Evolutionary conservation across 1,140 invertebrate species (phyloP), one percentile per base, ranked within the genome.

Genomic region (Orius insidiosus): DNA sequence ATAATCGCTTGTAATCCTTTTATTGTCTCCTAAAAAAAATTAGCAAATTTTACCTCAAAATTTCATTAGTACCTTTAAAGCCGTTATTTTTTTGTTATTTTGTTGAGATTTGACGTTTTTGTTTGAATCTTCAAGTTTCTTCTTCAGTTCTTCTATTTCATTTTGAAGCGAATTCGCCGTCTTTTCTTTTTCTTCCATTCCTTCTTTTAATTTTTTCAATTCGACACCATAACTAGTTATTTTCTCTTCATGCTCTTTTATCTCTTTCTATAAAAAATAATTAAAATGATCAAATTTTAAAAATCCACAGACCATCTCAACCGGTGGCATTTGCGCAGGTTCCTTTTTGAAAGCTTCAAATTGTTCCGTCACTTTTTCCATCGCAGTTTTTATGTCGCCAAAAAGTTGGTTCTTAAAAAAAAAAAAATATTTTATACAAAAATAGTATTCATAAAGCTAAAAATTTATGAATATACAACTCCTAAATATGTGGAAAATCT

Each of bases 1-100:
- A 80, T 52, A 19, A 68, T 60, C n/a, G 66, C 63, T 53, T 72
- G 65, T 10, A 72, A 52, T 48, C 57, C 61, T n/a, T 50, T 46
- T 11, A 64, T 51, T 13, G 58, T 61, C 19, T 57, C 57, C 54
- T 63, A 31, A 8, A 55, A 45, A 47, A 6, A 46, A n/a, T n/a
- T n/a, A n/a, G n/a, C 19, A 43, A n/a, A 48, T 1, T 36, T 11
- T 36, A n/a, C n/a, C n/a, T n/a, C n/a, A n/a, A 15, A 36, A 11
- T 36, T 36, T 36, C 3, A 36, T 4, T 7, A 24, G 7, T 24
- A 46, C 45, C 34, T 46, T 46, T 11, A 46, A 30, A 24, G 45
- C 34, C 7, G 24, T n/a, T 24, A 24, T 24, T 24, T 24, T 24
- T 7, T 24, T 45, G 11, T 45, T 37, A n/a, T 30, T 24, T 15